phyloP scores from a whole-genome alignment of 1,140 invertebrate species.

The Diprion similis region DNA sequence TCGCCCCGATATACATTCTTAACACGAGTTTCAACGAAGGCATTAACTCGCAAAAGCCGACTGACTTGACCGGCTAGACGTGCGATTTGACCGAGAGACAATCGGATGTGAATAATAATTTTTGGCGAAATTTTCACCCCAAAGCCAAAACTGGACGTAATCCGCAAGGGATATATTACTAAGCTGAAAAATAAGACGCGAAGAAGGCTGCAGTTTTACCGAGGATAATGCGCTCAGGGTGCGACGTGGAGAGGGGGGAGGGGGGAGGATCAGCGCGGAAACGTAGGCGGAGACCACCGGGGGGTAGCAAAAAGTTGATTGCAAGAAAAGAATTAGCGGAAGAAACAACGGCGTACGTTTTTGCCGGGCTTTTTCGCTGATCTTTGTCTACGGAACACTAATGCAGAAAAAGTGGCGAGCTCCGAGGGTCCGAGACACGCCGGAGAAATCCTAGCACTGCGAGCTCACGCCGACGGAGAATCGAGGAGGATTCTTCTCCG shows the following conservation, averaged over 20 bases:
- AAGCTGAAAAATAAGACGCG: too few species aligned
- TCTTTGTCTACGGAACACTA: constrained; percentile 32
- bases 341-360: constrained; percentile 28
- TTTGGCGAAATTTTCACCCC: too few species aligned
- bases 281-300: neutral
- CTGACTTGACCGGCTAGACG: too few species aligned
- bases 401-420: constrained; percentile 22
- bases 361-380: constrained; percentile 23
- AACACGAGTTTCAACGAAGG: too few species aligned
- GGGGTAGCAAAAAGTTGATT: constrained; percentile 34
- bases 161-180: too few species aligned
- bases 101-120: too few species aligned
- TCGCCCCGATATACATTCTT: too few species aligned
- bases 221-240: too few species aligned
- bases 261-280: neutral
- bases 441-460: constrained; percentile 12
- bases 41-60: too few species aligned
- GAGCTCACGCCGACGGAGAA: neutral
- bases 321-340: constrained; percentile 42
- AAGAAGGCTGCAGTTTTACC: too few species aligned
- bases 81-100: too few species aligned
- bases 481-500: neutral
- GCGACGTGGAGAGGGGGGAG: neutral
- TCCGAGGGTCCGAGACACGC: constrained; percentile 12
- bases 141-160: too few species aligned